Base-by-base conservation (phyloP, 2,888 invertebrate species). In the Tridacna crocea region DNA sequence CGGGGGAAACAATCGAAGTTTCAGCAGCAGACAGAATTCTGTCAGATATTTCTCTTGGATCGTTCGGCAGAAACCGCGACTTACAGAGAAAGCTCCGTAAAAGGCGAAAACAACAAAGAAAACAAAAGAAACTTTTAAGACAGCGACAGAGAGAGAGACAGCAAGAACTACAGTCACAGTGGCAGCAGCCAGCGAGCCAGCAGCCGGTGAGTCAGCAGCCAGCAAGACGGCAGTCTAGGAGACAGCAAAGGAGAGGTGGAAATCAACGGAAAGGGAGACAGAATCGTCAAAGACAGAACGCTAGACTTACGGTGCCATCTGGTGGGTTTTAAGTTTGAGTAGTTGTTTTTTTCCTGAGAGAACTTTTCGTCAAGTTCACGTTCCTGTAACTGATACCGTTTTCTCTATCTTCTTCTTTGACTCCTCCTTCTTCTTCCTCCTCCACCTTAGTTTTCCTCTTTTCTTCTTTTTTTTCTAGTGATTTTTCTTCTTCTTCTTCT, bases 21-120 rank as follows among this genome's bases (percentile, higher is more conserved):
- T 24, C 70, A 51, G 51, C 51, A 11, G 51, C 51, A 24, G 51
- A 48, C 24, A 70, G 51, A 51, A 70, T 70, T 2, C 48, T 70
- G 11, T 11, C 22, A 12, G 70, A 70, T 51, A 10, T 70, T 12
- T 70, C 70, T 1, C 24, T 70, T 2, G 51, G 47, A 47, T 51
- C 70, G 48, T 70, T 47, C 26, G 70, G 51, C 0, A 22, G 51
- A 51, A 70, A 70, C 24, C 48, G 70, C 17, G 70, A 70, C 22
- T 26, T 70, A 26, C 70, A 51, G 24, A 70, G 51, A 47, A 22
- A 70, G 19, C 24, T 70, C 3, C n/a, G 70, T 11, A 19, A n/a
- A 8, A 24, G 24, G n/a, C 22, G 51, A 24, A 70, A 70, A 47
- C 22, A 70, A 13, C 19, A 17, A 27, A 70, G 70, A 70, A 48